Base-by-base conservation (phyloP, 2,888 invertebrate species). In the Sinodicranocentrus sp. region DNA sequence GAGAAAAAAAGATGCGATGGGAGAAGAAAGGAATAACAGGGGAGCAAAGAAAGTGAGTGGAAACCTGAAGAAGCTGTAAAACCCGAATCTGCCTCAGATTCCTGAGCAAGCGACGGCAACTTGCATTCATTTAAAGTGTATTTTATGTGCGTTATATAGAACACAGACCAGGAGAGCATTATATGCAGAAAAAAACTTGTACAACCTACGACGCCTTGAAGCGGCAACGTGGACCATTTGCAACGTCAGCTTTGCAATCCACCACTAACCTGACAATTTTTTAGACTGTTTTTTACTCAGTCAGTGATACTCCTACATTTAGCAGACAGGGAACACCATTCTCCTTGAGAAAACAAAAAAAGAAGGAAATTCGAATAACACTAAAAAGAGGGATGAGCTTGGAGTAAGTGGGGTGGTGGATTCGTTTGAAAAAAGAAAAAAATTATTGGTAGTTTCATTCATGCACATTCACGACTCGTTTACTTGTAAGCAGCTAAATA, bases 1-100 rank as follows among this genome's bases (percentile, higher is more conserved):
- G 59, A 19, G 59, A 59, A 59, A 39, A 72, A 48, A 63, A 17
- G 33, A 75, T 25, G 61, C n/a, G 48, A 61, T n/a, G 43, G 73
- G 10, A 75, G 44, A 48, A 19, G 43, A 48, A 44, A 63, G 52
- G 59, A 44, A 61, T 71, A 71, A 25, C 6, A 33, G 19, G 57
- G 13, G 33, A 71, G n/a, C 15, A n/a, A 48, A 48, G n/a, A 48
- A n/a, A 5, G 13, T 13, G n/a, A 48, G 48, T 1, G n/a, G 25
- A 57, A 57, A 23, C 57, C 57, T 57, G 57, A 63, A 63, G 63
- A 33, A 63, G 21, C 39, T 43, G 54, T 19, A 33, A 76, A 65
- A 76, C 52, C 26, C 44, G 65, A 65, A 65, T 52, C 65, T 65
- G 52, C 61, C 23, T 57, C 57, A 76, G 75, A 76, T 76, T 76